Evolutionary conservation across 2,797 vertebrate genomes (phyloP).

Genomic region (Sebastes steindachneri): DNA sequence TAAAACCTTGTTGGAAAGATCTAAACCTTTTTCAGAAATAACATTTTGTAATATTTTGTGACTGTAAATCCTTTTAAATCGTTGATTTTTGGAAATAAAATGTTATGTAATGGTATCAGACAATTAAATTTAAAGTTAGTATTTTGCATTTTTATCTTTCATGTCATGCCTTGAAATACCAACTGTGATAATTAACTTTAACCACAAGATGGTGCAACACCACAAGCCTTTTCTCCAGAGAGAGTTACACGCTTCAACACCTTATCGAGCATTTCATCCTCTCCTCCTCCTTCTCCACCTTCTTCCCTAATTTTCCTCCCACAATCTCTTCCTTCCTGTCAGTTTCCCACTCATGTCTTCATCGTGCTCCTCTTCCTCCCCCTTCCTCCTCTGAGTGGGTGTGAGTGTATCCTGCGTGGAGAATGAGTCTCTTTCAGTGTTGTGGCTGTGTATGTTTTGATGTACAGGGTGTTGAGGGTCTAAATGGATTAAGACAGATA

Average conservation of each 20-base stretch:
- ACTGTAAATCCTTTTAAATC: background rate
- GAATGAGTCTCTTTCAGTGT: slow-evolving; percentile 8
- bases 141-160: background rate
- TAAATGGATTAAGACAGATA: slow-evolving; percentile 54
- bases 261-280: background rate
- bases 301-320: background rate
- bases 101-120: background rate
- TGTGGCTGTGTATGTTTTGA: background rate
- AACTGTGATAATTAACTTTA: background rate
- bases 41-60: background rate
- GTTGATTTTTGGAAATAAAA: background rate
- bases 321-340: background rate
- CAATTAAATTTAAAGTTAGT: slow-evolving; percentile 4
- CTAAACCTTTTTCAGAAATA: background rate
- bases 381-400: slow-evolving; percentile 31
- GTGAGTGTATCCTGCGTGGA: slow-evolving; percentile 15
- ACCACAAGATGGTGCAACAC: slow-evolving; percentile 46
- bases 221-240: background rate
- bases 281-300: background rate
- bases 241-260: background rate
- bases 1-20: background rate
- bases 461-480: slow-evolving; percentile 14
- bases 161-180: too few species aligned
- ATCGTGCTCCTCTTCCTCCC: background rate
- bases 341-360: background rate